Evolutionary conservation across 1,140 invertebrate species (phyloP).

Genomic region (Aphis gossypii): DNA sequence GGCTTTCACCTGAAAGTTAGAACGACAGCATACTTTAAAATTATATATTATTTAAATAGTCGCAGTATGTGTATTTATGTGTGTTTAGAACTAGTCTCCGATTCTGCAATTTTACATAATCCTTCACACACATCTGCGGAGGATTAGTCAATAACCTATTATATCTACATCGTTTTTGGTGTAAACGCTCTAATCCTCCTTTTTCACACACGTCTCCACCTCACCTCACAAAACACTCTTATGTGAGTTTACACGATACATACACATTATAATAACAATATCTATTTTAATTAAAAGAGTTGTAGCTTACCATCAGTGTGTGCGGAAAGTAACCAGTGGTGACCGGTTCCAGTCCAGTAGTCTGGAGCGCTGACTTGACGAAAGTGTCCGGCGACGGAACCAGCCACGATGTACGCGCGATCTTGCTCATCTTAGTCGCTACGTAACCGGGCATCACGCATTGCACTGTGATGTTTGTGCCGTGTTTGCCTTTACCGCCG

Average conservation of each 20-base stretch:
- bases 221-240: neutral
- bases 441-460: constrained; percentile 88
- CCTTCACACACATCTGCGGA: no score
- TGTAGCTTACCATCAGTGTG: constrained; percentile 70
- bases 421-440: constrained; percentile 91
- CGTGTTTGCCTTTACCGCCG: constrained; percentile 69
- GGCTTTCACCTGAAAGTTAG: neutral
- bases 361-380: constrained; percentile 78
- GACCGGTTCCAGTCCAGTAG: constrained; percentile 75
- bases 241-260: neutral
- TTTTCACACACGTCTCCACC: no score
- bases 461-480: constrained; percentile 82
- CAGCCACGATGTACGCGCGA: constrained; percentile 79
- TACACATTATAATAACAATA: neutral
- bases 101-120: no score
- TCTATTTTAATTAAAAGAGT: neutral
- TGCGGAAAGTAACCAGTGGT: constrained; percentile 85
- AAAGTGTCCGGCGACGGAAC: constrained; percentile 80
- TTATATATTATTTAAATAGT: neutral
- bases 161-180: neutral
- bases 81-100: no score
- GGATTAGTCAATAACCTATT: no score
- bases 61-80: no score
- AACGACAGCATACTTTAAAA: neutral
- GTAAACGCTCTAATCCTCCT: neutral